These are phyloP conservation scores for Pseudopipra pipra DNA, from an alignment of 2,113 vertebrate species.

Conservation along the genomic window DNA sequence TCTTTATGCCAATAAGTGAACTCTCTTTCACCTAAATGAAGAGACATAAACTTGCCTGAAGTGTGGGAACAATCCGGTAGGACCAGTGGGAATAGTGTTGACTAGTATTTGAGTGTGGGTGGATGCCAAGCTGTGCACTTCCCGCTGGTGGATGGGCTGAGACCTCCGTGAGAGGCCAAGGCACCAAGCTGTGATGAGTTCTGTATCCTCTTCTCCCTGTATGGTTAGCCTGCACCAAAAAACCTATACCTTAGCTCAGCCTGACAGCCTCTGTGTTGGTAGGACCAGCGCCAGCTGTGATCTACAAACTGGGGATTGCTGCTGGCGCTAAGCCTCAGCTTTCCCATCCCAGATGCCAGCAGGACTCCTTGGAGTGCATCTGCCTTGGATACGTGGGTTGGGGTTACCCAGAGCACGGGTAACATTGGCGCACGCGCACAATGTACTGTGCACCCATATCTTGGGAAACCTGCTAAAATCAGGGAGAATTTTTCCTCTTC, in stretches of 20 bases:
- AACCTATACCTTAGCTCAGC: not conserved
- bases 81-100: not conserved
- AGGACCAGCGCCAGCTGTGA: not conserved
- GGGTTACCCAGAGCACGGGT: not conserved
- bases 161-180: not conserved
- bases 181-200: rapidly evolving
- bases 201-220: not conserved
- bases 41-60: not conserved
- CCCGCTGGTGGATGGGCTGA: not conserved
- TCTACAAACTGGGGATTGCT: not conserved
- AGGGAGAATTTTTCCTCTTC: not conserved
- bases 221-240: not conserved
- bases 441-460: rapidly evolving
- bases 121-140: not conserved
- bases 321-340: not conserved
- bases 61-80: not conserved
- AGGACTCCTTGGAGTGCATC: not conserved
- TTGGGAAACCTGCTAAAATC: not conserved
- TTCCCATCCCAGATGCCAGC: not conserved
- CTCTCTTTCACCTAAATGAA: not conserved
- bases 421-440: rapidly evolving
- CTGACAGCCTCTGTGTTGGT: not conserved
- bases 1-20: not conserved
- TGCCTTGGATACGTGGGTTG: not conserved
- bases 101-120: not conserved